Base-by-base conservation (phyloP, 2,113 vertebrate species). In the Eptatretus burgeri region DNA sequence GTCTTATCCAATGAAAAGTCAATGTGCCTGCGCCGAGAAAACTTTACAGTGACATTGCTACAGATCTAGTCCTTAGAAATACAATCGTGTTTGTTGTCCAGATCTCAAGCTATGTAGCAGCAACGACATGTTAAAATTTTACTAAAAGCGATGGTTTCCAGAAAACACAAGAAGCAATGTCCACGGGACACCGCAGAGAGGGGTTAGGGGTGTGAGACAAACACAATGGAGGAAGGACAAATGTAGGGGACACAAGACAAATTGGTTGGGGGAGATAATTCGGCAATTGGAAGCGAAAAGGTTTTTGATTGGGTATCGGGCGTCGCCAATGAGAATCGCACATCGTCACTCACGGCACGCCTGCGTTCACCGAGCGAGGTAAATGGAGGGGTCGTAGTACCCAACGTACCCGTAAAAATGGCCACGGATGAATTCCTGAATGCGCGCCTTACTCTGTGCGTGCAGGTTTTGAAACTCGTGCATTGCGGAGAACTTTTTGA, bases 401-500 rank as follows among this genome's bases (percentile, higher is more conserved):
- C 68, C 68, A 69, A 56, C 75, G 69, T 76, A 96, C 91, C 91
- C 86, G 63, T 98, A 98, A 72, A 98, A 98, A 71, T 98, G 91
- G 64, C 91, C 91, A 68, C 91, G 75, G 70, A 98, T 74, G 72
- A 98, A 98, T 69, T 95, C 91, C 73, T 95, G 83, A 71, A 95
- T 87, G 70, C 78, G 81, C 63, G 75, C 68, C 71, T 93, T 98
- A 75, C 79, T 83, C 73, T 76, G 82, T 72, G 81, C 81, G 68
- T 98, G 91, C 52, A 93, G 73, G 77, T 95, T 98, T 78, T 98
- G 91, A 73, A 98, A 98, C 68, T 98, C 91, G 11, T 98, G 89
- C 74, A 84, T 81, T 63, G 91, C 91, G 17, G 91, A 98, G 75
- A 98, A 95, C 75, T 89, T 95, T 75, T 87, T 98, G 68, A 98